Conservation (phyloP, 1,140 invertebrate genomes). For the Goniozus legneri region DNA sequence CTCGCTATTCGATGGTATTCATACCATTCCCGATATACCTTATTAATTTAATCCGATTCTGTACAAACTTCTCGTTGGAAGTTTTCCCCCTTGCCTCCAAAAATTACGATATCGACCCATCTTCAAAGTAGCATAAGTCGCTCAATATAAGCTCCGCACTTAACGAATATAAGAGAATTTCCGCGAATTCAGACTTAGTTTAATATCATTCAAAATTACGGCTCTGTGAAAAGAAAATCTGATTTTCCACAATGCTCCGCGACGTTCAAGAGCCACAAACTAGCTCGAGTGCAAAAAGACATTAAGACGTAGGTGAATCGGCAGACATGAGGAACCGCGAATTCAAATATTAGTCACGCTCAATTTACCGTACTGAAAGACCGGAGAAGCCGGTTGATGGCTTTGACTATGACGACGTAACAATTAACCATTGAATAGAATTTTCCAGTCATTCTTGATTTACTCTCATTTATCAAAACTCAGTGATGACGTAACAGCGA, state of each 20-base stretch:
- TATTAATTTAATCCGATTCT: too few relatives aligned
- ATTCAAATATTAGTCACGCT: slow-evolving; percentile 38
- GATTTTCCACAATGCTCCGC: neutral
- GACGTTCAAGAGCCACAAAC: neutral
- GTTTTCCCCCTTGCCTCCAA: too few relatives aligned
- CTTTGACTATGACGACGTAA: slow-evolving; percentile 30
- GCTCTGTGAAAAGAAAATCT: neutral
- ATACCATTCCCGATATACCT: too few relatives aligned
- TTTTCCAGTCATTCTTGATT: slow-evolving; percentile 15
- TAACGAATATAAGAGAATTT: neutral
- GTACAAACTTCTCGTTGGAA: too few relatives aligned
- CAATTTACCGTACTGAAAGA: slow-evolving; percentile 36
- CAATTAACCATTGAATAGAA: slow-evolving; percentile 35
- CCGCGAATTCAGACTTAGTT: neutral
- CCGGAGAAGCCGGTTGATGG: slow-evolving; percentile 20
- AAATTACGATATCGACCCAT: too few relatives aligned
- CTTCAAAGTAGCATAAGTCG: too few relatives aligned
- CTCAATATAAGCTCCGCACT: too few relatives aligned
- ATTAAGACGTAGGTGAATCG: slow-evolving; percentile 23
- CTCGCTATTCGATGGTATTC: too few relatives aligned
- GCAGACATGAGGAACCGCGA: slow-evolving; percentile 15
- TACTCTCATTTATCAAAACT: slow-evolving; percentile 28
- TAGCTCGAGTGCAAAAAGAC: slow-evolving; percentile 15
- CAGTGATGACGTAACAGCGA: too few relatives aligned
- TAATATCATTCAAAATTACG: slow-evolving; percentile 4